These are phyloP conservation scores for Smittia aterrima DNA, from an alignment of 2,888 invertebrate genomes.

Conservation along the genomic window DNA sequence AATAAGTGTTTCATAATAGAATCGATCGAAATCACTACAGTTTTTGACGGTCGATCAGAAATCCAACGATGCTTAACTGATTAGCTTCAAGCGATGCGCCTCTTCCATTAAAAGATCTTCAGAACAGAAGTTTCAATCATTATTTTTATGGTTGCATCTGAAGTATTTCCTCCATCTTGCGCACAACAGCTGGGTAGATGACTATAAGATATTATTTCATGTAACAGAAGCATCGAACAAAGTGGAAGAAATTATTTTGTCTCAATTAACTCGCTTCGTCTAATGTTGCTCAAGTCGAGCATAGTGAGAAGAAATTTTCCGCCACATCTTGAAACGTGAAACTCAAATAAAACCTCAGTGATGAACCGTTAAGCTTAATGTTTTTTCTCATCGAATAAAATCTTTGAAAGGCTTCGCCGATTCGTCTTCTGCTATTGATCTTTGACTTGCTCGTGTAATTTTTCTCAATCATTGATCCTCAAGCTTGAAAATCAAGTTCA, in stretches of 20 bases:
- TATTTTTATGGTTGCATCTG: background rate
- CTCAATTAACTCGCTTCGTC: background rate
- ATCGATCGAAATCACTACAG: background rate
- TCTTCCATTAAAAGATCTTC: background rate
- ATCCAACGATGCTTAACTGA: background rate
- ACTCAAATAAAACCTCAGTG: background rate
- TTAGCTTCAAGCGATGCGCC: background rate
- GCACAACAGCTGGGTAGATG: background rate
- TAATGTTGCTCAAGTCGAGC: background rate
- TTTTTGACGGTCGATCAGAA: background rate
- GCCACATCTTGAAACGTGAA: background rate
- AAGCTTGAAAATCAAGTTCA: constrained; percentile 13
- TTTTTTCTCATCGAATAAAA: background rate
- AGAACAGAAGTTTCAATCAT: constrained; percentile 1
- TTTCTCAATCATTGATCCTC: background rate
- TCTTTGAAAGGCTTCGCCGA: background rate
- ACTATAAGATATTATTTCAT: background rate
- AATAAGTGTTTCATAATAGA: background rate
- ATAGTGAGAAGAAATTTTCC: background rate
- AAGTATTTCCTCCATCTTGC: background rate
- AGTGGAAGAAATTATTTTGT: background rate
- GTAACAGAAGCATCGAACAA: background rate
- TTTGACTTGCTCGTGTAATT: background rate
- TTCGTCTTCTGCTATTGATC: constrained; percentile 8
- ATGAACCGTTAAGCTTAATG: constrained; percentile 15